Evolutionary conservation across 2,888 invertebrate genomes (phyloP).

Genomic region (Bedellia somnulentella): DNA sequence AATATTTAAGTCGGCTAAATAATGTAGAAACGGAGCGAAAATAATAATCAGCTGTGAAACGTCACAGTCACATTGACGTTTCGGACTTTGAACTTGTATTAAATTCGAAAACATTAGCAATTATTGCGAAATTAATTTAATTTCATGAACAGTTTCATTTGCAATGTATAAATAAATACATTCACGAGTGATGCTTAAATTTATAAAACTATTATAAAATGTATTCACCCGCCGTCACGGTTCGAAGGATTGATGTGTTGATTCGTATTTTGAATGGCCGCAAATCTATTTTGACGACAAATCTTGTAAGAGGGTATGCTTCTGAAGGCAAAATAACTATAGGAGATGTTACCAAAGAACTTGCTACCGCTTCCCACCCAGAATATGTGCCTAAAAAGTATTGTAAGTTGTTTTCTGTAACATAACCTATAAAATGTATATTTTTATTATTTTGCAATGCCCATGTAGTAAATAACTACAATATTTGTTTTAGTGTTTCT

Average conservation of each 20-base stretch:
- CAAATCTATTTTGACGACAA: conserved; percentile 32
- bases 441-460: neutral
- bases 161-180: too few relatives aligned
- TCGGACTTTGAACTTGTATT: conserved; percentile 41
- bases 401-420: conserved; percentile 58
- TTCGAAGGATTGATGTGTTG: conserved; percentile 50
- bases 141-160: too few relatives aligned
- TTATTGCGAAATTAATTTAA: conserved; percentile 14
- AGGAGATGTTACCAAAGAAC: conserved; percentile 70
- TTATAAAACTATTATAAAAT: too few relatives aligned
- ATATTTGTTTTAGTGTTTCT: too few relatives aligned
- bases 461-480: too few relatives aligned
- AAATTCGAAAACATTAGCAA: conserved; percentile 14
- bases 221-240: conserved; percentile 41
- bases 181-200: too few relatives aligned
- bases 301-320: conserved; percentile 40
- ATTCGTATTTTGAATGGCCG: conserved; percentile 46
- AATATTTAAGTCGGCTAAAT: too few relatives aligned
- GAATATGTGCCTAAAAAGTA: conserved; percentile 86
- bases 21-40: too few relatives aligned
- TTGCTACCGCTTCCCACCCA: conserved; percentile 62
- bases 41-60: conserved; percentile 15
- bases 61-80: conserved; percentile 15
- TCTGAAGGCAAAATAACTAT: conserved; percentile 67
- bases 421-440: conserved; percentile 3